Base-by-base conservation (phyloP, 2,113 vertebrate genomes). In the Melanotaenia duboulayi region DNA sequence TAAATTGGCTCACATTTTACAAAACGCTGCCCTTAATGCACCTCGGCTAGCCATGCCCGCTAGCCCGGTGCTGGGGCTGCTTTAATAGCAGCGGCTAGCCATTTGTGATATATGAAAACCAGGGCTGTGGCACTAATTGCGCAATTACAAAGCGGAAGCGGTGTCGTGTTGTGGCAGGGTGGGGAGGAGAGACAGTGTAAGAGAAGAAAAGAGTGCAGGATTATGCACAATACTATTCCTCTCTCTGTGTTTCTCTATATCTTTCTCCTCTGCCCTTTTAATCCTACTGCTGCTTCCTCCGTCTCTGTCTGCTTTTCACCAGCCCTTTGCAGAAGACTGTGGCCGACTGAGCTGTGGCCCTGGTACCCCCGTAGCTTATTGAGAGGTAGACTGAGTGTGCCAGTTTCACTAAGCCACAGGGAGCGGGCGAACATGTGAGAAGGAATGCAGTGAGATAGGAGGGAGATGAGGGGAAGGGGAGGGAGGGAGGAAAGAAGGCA, bases 71-170 rank as follows among this genome's bases (percentile, higher is more conserved):
- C 82, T 69, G 82, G 74, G 66, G 64, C 69, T 60, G 85, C 82
- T 85, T 83, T 92, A 92, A 93, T 93, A 91, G 90, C 90, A 78
- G 84, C 63, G 76, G 88, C 89, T 89, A 90, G 84, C 90, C 90
- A 94, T 93, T 93, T 94, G 95, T 97, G 96, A 97, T 97, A 92
- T 97, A 97, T 96, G 96, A 96, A 97, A 96, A 95, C 93, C 91
- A 94, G 94, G 32, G 93, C 94, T 86, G 92, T 94, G 94, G 93
- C 94, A 96, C 96, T 98, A 99, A 99, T 97, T 99, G 96, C 91
- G 95, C 96, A 97, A 97, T 99, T 98, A 98, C 95, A 96, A 97
- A 96, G 95, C 94, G 94, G 96, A 97, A 97, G 96, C 95, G 12
- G 61, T 49, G 89, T 90, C 88, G 74, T 92, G 95, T 94, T 93